Percentiles rank a stretch among this genome's conserved stretches.
These are phyloP conservation scores for Zeugodacus cucurbitae DNA, from an alignment of 1,140 invertebrate species.

Conservation along the genomic window DNA sequence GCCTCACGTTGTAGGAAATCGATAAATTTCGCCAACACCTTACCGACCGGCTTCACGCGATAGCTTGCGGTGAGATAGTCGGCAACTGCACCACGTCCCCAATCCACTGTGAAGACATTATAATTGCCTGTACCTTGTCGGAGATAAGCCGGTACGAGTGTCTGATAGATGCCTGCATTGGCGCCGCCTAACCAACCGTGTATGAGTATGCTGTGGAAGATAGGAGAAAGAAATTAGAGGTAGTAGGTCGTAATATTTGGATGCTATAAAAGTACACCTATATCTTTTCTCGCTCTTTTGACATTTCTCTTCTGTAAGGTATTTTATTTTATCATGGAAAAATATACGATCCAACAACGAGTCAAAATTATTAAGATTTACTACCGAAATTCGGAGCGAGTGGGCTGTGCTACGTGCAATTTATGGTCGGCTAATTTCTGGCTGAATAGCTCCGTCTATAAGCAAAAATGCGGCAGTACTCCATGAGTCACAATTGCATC, in stretches of 20 bases:
- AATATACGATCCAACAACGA: no score
- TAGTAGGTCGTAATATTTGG: background rate
- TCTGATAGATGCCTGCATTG: conserved; percentile 54
- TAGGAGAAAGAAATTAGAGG: background rate
- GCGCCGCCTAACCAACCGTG: conserved; percentile 62
- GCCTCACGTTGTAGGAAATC: conserved; percentile 66
- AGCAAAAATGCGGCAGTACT: no score
- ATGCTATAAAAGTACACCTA: no score
- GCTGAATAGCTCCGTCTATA: no score
- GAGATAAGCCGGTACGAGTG: conserved; percentile 62
- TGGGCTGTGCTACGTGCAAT: no score
- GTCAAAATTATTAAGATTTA: no score
- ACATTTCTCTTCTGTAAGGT: no score
- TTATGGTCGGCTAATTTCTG: no score
- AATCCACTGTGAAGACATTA: conserved; percentile 72
- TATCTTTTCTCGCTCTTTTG: no score
- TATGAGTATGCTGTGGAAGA: conserved; percentile 55
- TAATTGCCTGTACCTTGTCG: conserved; percentile 56
- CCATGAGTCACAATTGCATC: no score
- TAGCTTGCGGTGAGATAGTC: conserved; percentile 68
- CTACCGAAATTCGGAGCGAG: no score
- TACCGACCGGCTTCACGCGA: conserved; percentile 69
- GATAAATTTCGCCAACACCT: conserved; percentile 68
- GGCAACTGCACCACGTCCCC: conserved; percentile 66
- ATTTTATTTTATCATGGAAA: no score